Evolutionary conservation across 30 jellyfish, hydroid and myxozoan species (phyloP).

Genomic region (Nemopilema nomurai): DNA sequence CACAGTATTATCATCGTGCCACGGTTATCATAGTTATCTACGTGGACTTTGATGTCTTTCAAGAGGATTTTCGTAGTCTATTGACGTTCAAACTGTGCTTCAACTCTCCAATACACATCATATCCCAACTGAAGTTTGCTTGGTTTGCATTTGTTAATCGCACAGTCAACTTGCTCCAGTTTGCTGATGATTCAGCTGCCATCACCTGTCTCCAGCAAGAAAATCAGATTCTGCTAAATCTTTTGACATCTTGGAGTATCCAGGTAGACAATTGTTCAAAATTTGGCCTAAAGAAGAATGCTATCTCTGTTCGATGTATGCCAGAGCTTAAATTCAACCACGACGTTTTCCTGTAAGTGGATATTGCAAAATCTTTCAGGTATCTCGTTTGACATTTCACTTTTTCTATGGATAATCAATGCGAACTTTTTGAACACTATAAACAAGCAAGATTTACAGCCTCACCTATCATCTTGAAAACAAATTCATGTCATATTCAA

Average conservation of each 20-base stretch:
- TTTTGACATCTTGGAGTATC: slow-evolving; percentile 4
- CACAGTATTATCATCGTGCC: slow-evolving; percentile 1
- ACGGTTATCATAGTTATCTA: no score
- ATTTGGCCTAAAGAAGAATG: slow-evolving; percentile 1
- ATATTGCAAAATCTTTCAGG: slow-evolving; percentile 7
- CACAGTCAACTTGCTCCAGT: slow-evolving; percentile 6
- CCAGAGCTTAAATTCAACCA: background rate
- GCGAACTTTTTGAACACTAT: background rate
- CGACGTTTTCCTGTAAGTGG: background rate
- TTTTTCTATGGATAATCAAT: slow-evolving; percentile 3
- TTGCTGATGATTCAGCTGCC: slow-evolving; percentile 27
- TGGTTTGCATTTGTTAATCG: background rate
- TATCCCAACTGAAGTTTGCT: background rate
- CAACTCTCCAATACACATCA: background rate
- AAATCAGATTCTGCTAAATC: slow-evolving; percentile 1
- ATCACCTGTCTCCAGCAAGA: slow-evolving; percentile 3
- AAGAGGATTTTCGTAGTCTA: slow-evolving; percentile 16
- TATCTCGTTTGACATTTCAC: slow-evolving; percentile 2
- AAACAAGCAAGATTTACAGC: background rate
- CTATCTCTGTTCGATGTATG: background rate
- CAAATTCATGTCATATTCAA: background rate
- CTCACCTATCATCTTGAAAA: slow-evolving; percentile 8
- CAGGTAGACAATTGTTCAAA: background rate
- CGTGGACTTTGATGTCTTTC: slow-evolving; percentile 8
- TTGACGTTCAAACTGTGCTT: slow-evolving; percentile 8